These are phyloP conservation scores for Cydia strobilella DNA, from an alignment of 1,140 invertebrate genomes.

Conservation along the genomic window DNA sequence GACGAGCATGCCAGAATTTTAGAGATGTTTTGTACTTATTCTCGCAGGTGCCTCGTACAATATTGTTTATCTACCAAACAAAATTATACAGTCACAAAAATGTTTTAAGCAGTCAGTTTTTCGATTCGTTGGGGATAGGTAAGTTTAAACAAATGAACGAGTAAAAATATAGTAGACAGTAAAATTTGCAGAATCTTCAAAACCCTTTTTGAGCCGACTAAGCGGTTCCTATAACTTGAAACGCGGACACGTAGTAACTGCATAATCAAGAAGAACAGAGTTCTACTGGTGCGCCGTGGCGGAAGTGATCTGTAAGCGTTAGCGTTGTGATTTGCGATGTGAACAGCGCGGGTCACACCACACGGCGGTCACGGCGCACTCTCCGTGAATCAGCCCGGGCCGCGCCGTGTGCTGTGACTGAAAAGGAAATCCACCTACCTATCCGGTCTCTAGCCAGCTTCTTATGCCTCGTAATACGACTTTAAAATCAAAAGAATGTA, in stretches of 20 bases:
- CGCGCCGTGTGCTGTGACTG: slow-evolving; percentile 35
- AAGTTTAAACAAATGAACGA: background rate
- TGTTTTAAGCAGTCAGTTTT: background rate
- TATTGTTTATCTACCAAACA: slow-evolving; percentile 56
- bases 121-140: background rate
- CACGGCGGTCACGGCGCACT: background rate
- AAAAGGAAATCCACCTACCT: slow-evolving; percentile 38
- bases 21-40: slow-evolving; percentile 67
- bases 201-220: no score
- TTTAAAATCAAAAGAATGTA: slow-evolving; percentile 30
- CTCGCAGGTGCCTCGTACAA: slow-evolving; percentile 61
- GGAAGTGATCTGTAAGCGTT: background rate
- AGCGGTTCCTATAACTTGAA: no score
- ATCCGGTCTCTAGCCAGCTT: background rate
- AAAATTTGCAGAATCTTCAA: background rate
- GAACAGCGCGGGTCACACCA: background rate
- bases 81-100: slow-evolving; percentile 21
- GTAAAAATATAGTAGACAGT: background rate
- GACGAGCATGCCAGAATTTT: slow-evolving; percentile 65
- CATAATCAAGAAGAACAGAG: no score
- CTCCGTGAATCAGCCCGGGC: slow-evolving; percentile 42
- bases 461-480: background rate
- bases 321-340: background rate
- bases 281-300: no score
- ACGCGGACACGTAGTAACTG: no score